These are phyloP conservation scores for Balanococcus diminutus DNA, from an alignment of 2,888 invertebrate species.

Conservation along the genomic window DNA sequence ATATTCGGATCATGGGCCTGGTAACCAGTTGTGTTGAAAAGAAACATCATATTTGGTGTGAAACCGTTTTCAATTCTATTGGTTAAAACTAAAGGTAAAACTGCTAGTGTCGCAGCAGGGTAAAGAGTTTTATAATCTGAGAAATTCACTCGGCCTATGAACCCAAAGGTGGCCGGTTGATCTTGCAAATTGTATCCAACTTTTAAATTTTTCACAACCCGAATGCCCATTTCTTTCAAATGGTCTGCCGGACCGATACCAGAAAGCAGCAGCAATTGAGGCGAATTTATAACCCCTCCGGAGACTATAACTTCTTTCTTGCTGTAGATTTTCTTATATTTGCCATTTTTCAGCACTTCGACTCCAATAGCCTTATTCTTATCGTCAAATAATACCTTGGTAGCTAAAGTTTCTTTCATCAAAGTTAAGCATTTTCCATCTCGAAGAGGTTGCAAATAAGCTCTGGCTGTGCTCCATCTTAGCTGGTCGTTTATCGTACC, in stretches of 20 bases:
- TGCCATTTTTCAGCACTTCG: constrained; percentile 77
- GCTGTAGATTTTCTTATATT: constrained; percentile 75
- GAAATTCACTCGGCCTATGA: background rate
- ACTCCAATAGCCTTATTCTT: constrained; percentile 62
- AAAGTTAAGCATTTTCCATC: background rate
- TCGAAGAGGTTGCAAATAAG: background rate
- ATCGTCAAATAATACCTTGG: background rate
- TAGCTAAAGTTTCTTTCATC: background rate
- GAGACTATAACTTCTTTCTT: constrained; percentile 87
- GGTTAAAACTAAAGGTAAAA: background rate
- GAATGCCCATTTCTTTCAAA: constrained; percentile 72
- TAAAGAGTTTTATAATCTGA: background rate
- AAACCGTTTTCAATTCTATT: background rate
- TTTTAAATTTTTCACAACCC: background rate
- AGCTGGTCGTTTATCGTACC: background rate
- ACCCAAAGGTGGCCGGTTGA: background rate
- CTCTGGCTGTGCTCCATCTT: background rate
- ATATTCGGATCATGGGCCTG: background rate
- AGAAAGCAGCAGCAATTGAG: constrained; percentile 91
- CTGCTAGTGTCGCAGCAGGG: no score
- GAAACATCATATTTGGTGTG: background rate
- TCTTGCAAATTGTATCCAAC: background rate
- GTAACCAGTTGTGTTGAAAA: background rate
- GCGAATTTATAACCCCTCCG: constrained; percentile 90
- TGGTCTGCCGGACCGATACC: constrained; percentile 79